These are phyloP conservation scores for Steinernema scapterisci DNA, from an alignment of 2,888 invertebrate genomes.

Conservation along the genomic window DNA sequence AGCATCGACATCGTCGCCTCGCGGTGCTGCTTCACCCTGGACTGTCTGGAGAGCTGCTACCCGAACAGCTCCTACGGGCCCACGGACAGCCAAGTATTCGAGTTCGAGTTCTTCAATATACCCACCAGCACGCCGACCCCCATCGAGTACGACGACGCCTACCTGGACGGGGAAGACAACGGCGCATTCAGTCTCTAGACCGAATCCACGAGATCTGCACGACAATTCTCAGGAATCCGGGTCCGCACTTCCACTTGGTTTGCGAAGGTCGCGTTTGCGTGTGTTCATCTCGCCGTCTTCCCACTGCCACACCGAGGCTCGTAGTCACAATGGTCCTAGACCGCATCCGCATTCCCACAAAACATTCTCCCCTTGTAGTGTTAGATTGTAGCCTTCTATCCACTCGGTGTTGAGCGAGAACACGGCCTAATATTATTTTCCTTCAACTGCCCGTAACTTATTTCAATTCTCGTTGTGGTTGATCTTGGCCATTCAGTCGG, in stretches of 20 bases:
- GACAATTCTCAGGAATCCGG: neutral
- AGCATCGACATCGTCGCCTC: neutral
- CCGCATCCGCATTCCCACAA: neutral
- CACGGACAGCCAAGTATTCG: neutral
- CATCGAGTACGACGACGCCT: conserved; percentile 1
- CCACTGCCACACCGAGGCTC: conserved; percentile 9
- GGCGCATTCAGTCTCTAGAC: neutral
- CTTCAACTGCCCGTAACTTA: neutral
- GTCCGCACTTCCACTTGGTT: no score
- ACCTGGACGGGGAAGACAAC: conserved; percentile 16
- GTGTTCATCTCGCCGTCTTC: neutral
- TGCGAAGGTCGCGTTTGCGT: neutral
- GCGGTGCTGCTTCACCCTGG: conserved; percentile 15
- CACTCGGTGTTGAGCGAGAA: neutral
- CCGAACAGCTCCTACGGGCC: neutral
- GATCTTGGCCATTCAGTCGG: neutral
- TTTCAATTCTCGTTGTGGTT: neutral
- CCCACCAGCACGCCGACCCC: neutral
- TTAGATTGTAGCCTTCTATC: neutral
- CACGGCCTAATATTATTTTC: neutral
- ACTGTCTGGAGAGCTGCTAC: conserved; percentile 9
- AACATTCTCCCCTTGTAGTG: neutral
- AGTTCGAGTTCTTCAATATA: neutral
- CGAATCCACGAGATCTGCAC: neutral
- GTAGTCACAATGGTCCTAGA: conserved; percentile 3